phyloP scores from a whole-genome alignment of 2,888 invertebrate genomes.

The Pyralis farinalis region DNA sequence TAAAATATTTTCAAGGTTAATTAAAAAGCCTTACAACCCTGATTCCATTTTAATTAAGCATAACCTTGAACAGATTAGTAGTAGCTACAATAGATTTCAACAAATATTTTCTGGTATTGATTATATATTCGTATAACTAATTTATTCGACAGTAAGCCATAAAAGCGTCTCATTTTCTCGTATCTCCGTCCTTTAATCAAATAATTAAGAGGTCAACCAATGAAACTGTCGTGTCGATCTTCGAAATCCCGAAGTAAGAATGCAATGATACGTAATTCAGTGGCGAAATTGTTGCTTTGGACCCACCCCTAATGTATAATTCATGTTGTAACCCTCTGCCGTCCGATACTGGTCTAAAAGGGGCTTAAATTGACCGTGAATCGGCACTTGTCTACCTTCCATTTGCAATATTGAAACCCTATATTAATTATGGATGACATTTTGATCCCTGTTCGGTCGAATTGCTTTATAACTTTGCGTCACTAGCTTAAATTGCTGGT shows the following conservation, averaged over 20 bases:
- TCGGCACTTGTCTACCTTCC: constrained; percentile 47
- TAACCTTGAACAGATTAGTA: too few species aligned
- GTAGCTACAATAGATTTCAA: too few species aligned
- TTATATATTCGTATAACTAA: too few species aligned
- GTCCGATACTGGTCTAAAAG: constrained; percentile 49
- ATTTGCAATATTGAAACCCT: constrained; percentile 43
- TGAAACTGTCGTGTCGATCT: constrained; percentile 8
- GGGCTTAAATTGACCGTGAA: constrained; percentile 61
- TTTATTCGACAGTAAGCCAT: too few species aligned
- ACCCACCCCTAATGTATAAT: constrained; percentile 61
- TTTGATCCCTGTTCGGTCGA: background rate
- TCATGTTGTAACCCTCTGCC: constrained; percentile 49
- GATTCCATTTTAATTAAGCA: too few species aligned
- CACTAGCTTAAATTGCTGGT: background rate
- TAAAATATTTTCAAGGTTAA: too few species aligned
- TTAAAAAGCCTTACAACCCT: too few species aligned
- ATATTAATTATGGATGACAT: constrained; percentile 41
- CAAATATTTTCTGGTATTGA: too few species aligned
- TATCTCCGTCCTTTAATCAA: too few species aligned
- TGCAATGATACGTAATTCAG: constrained; percentile 29
- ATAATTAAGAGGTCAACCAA: background rate
- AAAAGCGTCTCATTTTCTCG: too few species aligned
- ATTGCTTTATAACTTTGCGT: background rate
- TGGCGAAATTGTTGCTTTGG: constrained; percentile 37
- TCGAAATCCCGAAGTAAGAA: constrained; percentile 20